Evolutionary conservation across 2,888 invertebrate species (phyloP), one percentile per base, ranked within the genome.

Genomic region (Clusia tigrina): DNA sequence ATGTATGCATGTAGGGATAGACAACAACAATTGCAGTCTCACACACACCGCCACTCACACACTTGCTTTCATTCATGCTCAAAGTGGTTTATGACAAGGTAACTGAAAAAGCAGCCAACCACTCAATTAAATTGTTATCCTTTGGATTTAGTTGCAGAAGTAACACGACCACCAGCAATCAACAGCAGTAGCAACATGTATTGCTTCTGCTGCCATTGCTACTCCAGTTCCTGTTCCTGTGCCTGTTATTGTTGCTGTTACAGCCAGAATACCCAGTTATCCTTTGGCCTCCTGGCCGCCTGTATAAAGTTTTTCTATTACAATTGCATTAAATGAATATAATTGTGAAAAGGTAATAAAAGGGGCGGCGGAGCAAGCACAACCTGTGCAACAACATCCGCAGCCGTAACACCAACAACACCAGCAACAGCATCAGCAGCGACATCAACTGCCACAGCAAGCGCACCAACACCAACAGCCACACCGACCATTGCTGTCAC

Each of bases 241-340:
- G 12, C 12, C 42, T 42, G 10, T 12, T 42, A 17, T 42, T 6
- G n/a, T 42, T 42, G 42, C 42, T 42, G 10, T 15, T 15, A 9
- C 32, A n/a, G n/a, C n/a, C n/a, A n/a, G n/a, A n/a, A n/a, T n/a
- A n/a, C n/a, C n/a, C n/a, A n/a, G n/a, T n/a, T n/a, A n/a, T n/a
- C n/a, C n/a, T n/a, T n/a, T n/a, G n/a, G n/a, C n/a, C n/a, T n/a
- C n/a, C n/a, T n/a, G n/a, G n/a, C n/a, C n/a, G n/a, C n/a, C n/a
- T n/a, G n/a, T n/a, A n/a, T n/a, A 48, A 48, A 42, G 48, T 20
- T 48, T 42, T 18, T 15, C 48, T 20, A 22, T 15, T 48, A 22
- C 48, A 42, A 15, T 42, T 6, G 42, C 42, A 48, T 20, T 48
- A 48, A 48, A 20, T 48, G 48, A 48, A 48, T 9, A 48, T 48